Conservation (phyloP, 1,140 invertebrate species). For the Leguminivora glycinivorella region DNA sequence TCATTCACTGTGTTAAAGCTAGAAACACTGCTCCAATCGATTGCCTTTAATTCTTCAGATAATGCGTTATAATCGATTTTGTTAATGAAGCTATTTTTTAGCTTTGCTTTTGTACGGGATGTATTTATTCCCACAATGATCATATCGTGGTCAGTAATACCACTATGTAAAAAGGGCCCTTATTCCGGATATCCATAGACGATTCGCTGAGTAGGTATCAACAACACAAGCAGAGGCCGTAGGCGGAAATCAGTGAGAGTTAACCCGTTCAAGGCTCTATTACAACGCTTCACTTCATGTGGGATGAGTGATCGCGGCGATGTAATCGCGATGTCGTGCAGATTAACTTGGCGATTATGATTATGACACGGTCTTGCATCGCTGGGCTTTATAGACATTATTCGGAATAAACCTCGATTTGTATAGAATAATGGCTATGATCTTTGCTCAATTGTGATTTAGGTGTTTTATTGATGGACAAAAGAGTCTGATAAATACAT, state of each 20-base stretch:
- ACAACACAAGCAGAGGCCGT: conserved; percentile 33
- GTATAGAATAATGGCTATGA: too few relatives aligned
- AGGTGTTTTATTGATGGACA: not conserved
- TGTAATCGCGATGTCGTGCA: conserved; percentile 20
- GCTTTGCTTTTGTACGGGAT: too few relatives aligned
- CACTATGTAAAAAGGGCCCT: too few relatives aligned
- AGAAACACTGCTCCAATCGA: too few relatives aligned
- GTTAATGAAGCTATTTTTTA: too few relatives aligned
- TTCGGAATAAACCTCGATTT: not conserved
- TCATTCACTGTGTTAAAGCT: too few relatives aligned
- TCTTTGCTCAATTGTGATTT: not conserved
- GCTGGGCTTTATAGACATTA: not conserved
- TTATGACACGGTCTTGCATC: conserved; percentile 2
- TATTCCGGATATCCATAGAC: not conserved
- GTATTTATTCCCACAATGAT: too few relatives aligned
- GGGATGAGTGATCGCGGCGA: conserved; percentile 32
- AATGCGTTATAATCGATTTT: too few relatives aligned
- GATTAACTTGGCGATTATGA: conserved; percentile 22
- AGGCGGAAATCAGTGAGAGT: conserved; percentile 44
- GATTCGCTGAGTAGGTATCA: not conserved
- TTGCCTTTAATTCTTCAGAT: too few relatives aligned
- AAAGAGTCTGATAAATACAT: too few relatives aligned
- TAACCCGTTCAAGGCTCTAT: conserved; percentile 42
- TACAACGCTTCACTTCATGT: conserved; percentile 38
- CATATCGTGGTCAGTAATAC: too few relatives aligned